A percentile compares a stretch with the other conserved stretches of the same genome.
Evolutionary conservation across 2,797 vertebrate species (phyloP).

Genomic region (Catharus ustulatus): DNA sequence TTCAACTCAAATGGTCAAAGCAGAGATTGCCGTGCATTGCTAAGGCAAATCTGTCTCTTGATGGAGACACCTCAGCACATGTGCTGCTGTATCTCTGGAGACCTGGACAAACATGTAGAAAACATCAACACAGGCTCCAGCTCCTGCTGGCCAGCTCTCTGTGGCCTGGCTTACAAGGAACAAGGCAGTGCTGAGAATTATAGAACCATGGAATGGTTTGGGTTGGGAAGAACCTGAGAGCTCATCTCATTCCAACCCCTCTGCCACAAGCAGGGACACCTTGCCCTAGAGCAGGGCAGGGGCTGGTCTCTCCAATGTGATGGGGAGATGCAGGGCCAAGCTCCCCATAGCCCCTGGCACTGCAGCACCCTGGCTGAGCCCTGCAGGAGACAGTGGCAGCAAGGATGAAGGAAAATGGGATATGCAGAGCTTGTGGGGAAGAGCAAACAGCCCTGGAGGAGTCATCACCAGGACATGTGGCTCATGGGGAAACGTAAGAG

Average conservation of each 20-base stretch:
- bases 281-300: accelerated
- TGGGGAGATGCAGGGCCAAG: neutral
- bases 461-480: neutral
- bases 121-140: neutral
- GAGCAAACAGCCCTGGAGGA: neutral
- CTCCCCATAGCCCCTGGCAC: neutral
- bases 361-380: neutral
- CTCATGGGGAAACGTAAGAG: neutral
- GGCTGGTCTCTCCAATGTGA: accelerated
- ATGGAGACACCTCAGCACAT: neutral
- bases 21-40: neutral
- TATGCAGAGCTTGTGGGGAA: neutral
- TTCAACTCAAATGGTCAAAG: neutral
- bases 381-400: neutral
- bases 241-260: neutral
- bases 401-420: neutral
- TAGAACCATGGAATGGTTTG: neutral
- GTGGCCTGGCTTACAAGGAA: accelerated
- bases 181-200: neutral
- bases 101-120: neutral
- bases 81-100: neutral
- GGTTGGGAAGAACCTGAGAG: neutral
- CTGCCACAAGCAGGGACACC: neutral
- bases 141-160: neutral
- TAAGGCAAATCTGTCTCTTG: neutral